These are phyloP conservation scores for Cephus runcator DNA, from an alignment of 2,888 invertebrate species.

Conservation along the genomic window DNA sequence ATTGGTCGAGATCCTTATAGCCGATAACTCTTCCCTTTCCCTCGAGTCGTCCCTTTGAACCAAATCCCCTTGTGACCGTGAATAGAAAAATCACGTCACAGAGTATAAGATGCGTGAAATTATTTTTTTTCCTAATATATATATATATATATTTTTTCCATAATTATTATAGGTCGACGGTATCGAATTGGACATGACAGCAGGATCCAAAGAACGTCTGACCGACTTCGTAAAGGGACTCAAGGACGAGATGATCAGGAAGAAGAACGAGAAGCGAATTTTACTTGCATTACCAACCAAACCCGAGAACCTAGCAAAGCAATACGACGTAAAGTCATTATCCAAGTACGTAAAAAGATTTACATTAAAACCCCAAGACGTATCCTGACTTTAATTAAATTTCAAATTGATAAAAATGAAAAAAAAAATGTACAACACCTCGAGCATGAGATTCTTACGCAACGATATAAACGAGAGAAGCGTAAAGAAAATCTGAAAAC, in stretches of 20 bases:
- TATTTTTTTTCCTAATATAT: background rate
- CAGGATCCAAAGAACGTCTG: constrained; percentile 68
- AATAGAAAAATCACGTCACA: too few relatives aligned
- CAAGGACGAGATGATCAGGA: constrained; percentile 58
- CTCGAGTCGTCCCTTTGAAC: too few relatives aligned
- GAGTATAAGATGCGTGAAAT: too few relatives aligned
- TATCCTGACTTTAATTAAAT: too few relatives aligned
- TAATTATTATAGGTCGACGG: constrained; percentile 66
- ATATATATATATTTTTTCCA: background rate
- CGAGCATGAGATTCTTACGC: too few relatives aligned
- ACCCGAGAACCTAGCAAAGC: constrained; percentile 76
- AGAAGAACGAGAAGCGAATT: constrained; percentile 68
- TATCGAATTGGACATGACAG: constrained; percentile 70
- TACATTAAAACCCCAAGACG: constrained; percentile 7
- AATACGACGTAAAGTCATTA: constrained; percentile 75
- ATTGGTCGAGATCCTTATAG: too few relatives aligned
- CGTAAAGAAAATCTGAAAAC: too few relatives aligned
- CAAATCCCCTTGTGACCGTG: too few relatives aligned
- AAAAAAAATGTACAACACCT: background rate
- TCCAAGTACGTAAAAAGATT: constrained; percentile 66
- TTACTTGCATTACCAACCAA: constrained; percentile 73
- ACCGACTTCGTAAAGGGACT: constrained; percentile 65
- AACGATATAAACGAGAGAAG: too few relatives aligned
- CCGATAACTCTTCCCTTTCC: too few relatives aligned
- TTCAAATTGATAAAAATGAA: constrained; percentile 3